Evolutionary conservation across 2,797 vertebrate species (phyloP), one percentile per base, ranked within the genome.

Genomic region (Coendou prehensilis): DNA sequence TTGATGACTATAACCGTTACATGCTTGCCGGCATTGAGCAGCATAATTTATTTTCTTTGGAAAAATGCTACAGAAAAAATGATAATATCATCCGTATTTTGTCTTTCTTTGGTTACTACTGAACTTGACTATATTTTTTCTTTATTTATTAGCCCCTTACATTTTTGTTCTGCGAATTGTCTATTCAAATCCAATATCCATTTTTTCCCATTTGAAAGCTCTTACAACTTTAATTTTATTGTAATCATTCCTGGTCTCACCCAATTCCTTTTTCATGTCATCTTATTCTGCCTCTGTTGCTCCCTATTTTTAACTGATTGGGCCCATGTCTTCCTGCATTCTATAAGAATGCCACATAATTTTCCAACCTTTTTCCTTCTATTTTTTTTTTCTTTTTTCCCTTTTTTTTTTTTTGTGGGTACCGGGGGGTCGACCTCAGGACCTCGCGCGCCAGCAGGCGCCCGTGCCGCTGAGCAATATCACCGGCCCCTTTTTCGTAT

Each of bases 11-110:
- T 30, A 18, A n/a, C 71, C 41, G 22, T 56, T 61, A 67, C 23
- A 20, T 73, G 54, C 64, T 64, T 90, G 50, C 78, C 17, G 81
- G 7, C 26, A 10, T 9, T 33, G 14, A 82, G 52, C n/a, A 84
- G n/a, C 64, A 30, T 78, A 54, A 59, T 67, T 94, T 87, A 82
- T 80, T 94, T 87, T 92, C 75, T 86, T 94, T 87, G 10, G 41
- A 89, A 73, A 84, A 81, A 80, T 92, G 37, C 41, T 47, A 15
- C 52, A 9, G 87, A 50, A 78, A 64, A 87, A 95, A 87, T 54
- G 10, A 28, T 52, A 26, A 45, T 37, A 17, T 87, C 89, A 52
- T 61, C 37, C 37, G 37, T 37, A 22, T 75, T 92, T 52, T 94
- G 37, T 67, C 63, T 93, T 94, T 79, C 47, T 85, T 57, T 78